Percentiles rank a stretch among this genome's conserved stretches.
Conservation (phyloP, 2,888 invertebrate genomes). For the Hydraecia micacea region DNA sequence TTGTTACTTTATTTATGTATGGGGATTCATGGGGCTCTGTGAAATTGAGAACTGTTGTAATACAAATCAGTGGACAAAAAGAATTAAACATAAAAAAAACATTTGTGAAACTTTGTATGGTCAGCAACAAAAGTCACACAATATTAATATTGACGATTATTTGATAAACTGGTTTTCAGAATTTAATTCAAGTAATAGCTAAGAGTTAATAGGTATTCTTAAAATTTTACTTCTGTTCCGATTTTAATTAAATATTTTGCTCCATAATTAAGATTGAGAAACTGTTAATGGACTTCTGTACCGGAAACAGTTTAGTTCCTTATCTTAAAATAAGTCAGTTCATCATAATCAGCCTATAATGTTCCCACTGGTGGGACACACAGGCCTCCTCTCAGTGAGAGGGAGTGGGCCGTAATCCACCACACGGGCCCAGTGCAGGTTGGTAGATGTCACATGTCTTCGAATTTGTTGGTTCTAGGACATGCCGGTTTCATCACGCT, state of each 20-base stretch:
- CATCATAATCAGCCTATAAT: too few relatives aligned
- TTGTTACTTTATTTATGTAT: conserved; percentile 18
- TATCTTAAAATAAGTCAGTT: background rate
- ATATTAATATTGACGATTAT: background rate
- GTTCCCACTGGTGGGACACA: too few relatives aligned
- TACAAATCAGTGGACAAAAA: background rate
- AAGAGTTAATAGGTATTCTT: background rate
- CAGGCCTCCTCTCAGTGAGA: too few relatives aligned
- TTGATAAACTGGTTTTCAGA: background rate
- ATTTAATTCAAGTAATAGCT: background rate
- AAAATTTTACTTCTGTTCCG: background rate
- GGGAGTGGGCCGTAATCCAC: too few relatives aligned
- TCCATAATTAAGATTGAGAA: background rate
- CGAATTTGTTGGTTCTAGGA: too few relatives aligned
- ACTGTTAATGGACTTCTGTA: background rate
- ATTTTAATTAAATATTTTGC: background rate
- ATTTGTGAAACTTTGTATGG: background rate
- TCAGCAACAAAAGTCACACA: background rate
- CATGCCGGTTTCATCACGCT: too few relatives aligned
- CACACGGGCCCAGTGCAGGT: too few relatives aligned
- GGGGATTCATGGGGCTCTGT: background rate
- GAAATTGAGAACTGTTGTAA: background rate
- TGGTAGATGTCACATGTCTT: too few relatives aligned
- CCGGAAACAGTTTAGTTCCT: background rate
- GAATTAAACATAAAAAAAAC: background rate